Conservation (phyloP, 2,113 vertebrate genomes). For the Hylia prasina region DNA sequence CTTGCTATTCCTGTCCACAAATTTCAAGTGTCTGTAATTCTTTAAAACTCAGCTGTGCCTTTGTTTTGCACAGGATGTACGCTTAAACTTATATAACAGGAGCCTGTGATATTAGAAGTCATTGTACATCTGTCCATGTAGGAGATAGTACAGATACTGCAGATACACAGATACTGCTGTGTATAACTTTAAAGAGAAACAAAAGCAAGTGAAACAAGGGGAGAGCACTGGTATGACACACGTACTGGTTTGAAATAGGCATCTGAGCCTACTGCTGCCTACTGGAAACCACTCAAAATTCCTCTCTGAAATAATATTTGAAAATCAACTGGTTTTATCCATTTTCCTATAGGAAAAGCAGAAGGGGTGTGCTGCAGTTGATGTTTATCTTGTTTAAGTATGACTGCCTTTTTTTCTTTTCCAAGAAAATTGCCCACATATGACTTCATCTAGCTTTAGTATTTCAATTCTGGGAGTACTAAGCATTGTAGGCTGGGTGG, state of each 20-base stretch:
- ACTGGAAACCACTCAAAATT: background rate
- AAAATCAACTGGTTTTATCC: background rate
- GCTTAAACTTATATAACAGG: background rate
- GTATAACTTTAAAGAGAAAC: background rate
- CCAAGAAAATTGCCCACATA: background rate
- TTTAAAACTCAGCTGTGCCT: background rate
- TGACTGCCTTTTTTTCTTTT: background rate
- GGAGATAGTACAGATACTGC: background rate
- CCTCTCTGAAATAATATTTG: background rate
- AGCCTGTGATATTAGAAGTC: background rate
- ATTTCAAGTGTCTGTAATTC: background rate
- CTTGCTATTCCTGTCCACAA: background rate
- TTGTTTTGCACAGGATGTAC: background rate
- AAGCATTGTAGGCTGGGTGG: background rate
- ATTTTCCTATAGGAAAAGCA: background rate
- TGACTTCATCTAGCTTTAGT: background rate
- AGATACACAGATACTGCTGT: no score
- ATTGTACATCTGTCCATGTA: background rate
- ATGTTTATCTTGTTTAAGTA: background rate
- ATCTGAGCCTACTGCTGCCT: background rate
- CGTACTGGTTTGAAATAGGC: background rate
- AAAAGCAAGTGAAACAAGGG: background rate
- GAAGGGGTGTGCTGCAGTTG: background rate
- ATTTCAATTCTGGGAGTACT: background rate
- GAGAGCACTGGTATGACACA: background rate